Conservation (phyloP, 2,113 vertebrate genomes). For the Bos indicus region DNA sequence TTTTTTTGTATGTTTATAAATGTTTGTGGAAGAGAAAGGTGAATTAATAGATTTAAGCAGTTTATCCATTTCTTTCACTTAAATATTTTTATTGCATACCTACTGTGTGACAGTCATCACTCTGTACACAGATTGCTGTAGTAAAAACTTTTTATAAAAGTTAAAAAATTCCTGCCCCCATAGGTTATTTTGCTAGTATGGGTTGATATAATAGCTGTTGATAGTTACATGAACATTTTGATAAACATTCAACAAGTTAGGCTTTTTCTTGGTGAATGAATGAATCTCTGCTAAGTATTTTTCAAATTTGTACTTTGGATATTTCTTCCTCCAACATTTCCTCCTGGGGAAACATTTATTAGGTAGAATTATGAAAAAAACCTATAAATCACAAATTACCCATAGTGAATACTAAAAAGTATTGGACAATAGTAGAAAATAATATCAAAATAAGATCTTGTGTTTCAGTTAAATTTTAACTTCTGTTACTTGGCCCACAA, state of each 20-base stretch:
- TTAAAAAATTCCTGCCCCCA: background rate
- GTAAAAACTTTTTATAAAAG: background rate
- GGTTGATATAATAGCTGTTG: background rate
- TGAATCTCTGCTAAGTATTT: background rate
- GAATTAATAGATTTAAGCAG: background rate
- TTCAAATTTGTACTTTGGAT: background rate
- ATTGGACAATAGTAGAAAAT: background rate
- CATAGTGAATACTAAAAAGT: background rate
- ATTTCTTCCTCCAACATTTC: background rate
- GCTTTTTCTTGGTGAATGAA: background rate
- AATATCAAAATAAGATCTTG: background rate
- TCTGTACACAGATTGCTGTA: background rate
- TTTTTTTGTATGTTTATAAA: background rate
- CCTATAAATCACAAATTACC: background rate
- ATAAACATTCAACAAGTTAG: background rate
- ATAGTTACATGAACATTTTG: background rate
- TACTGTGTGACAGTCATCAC: background rate
- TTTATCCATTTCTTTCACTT: background rate
- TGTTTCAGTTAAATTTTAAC: background rate
- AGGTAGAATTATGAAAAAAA: background rate
- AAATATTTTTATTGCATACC: background rate
- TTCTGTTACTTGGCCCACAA: conserved; percentile 41
- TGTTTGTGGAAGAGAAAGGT: background rate
- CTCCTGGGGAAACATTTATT: background rate
- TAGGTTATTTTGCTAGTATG: background rate